Conservation (phyloP, 2,888 invertebrate species). For the Drosophila mercatorum region DNA sequence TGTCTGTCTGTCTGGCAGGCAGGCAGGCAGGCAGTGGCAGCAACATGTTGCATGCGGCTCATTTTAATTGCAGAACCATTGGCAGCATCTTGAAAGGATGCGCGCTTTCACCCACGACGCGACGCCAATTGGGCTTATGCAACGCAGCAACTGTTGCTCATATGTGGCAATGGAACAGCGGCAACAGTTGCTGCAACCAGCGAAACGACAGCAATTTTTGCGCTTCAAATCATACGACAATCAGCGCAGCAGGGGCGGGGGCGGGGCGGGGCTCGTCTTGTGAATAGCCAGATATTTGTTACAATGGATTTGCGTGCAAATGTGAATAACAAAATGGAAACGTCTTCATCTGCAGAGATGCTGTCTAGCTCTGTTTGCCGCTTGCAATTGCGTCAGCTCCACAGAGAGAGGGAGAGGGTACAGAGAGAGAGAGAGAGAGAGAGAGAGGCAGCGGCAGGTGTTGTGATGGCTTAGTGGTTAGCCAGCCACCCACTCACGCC, state of each 20-base stretch:
- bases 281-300: constrained; percentile 8
- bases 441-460: neutral
- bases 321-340: constrained; percentile 19
- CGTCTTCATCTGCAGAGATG: constrained; percentile 26
- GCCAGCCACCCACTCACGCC: constrained; percentile 28
- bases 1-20: too few species aligned
- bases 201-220: constrained; percentile 54
- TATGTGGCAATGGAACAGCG: neutral
- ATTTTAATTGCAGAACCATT: constrained; percentile 79
- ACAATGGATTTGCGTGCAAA: constrained; percentile 35
- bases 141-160: constrained; percentile 27
- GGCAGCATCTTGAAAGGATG: constrained; percentile 26
- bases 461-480: constrained; percentile 3
- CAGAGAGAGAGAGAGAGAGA: neutral
- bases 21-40: constrained; percentile 18
- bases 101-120: constrained; percentile 50
- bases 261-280: neutral
- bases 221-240: constrained; percentile 69
- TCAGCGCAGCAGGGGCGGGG: neutral
- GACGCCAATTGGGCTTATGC: constrained; percentile 60
- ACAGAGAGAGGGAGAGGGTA: constrained; percentile 2
- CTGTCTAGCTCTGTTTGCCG: constrained; percentile 24
- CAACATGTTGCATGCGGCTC: constrained; percentile 46
- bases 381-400: constrained; percentile 48
- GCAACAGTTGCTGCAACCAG: constrained; percentile 37